Evolutionary conservation across 2,113 vertebrate genomes (phyloP).

Genomic region (Chamaetylas fuelleborni): DNA sequence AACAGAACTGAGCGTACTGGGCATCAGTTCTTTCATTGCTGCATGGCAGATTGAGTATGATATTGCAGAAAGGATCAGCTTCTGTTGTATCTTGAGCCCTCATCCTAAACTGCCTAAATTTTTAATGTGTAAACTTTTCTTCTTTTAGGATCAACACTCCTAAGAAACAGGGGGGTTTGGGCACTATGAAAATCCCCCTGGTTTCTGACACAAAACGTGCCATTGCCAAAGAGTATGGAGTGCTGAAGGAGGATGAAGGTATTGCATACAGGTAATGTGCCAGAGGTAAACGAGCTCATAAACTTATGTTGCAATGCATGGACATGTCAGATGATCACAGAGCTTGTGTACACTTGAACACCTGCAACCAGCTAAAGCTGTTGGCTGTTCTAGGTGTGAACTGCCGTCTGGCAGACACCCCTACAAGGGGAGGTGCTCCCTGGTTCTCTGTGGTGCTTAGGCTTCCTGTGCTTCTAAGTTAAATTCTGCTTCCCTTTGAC

Average conservation of each 20-base stretch:
- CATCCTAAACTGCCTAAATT: background rate
- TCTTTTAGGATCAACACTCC: constrained; percentile 86
- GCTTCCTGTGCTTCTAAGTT: background rate
- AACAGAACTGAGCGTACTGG: background rate
- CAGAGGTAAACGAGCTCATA: background rate
- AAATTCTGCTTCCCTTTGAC: background rate
- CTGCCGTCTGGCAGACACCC: background rate
- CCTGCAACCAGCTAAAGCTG: background rate
- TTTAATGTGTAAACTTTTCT: background rate
- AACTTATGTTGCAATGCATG: background rate
- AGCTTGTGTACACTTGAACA: background rate
- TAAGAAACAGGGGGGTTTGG: constrained; percentile 93
- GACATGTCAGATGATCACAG: background rate
- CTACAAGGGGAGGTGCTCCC: background rate
- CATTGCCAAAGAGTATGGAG: constrained; percentile 90
- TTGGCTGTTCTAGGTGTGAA: background rate
- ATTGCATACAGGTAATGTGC: constrained; percentile 89
- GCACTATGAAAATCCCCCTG: constrained; percentile 91
- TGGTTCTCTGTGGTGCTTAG: background rate
- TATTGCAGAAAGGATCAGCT: background rate
- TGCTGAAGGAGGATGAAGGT: constrained; percentile 94
- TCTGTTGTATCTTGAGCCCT: background rate
- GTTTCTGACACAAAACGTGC: constrained; percentile 85
- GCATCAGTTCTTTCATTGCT: background rate
- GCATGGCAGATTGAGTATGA: background rate